A percentile compares a stretch with the other conserved stretches of the same genome.
These are phyloP conservation scores for Cavia porcellus DNA, from an alignment of 2,113 vertebrate species.

Conservation along the genomic window DNA sequence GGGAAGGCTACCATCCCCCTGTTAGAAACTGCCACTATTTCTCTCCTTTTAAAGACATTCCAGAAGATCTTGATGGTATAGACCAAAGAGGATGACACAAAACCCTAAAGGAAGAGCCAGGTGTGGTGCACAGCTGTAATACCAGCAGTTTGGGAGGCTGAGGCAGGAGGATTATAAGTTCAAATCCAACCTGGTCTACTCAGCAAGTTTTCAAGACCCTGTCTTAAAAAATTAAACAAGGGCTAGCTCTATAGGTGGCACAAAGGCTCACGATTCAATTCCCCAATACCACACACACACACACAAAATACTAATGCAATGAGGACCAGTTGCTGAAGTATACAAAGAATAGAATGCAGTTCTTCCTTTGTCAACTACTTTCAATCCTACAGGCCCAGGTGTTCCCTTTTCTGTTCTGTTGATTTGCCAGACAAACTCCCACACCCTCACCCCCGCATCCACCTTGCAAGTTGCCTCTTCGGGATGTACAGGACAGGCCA, in stretches of 20 bases:
- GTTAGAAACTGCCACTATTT: background rate
- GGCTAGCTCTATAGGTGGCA: background rate
- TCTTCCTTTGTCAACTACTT: conserved; percentile 23
- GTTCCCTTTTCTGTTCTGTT: background rate
- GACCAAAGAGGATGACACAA: conserved; percentile 11
- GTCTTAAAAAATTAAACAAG: background rate
- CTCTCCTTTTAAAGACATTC: background rate
- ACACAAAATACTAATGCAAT: background rate
- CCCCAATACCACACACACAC: background rate
- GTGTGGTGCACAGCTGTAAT: background rate
- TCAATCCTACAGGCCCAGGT: background rate
- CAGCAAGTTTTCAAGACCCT: background rate
- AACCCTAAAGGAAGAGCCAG: background rate
- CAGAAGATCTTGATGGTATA: conserved; percentile 28
- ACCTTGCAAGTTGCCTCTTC: background rate
- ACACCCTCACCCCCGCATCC: background rate
- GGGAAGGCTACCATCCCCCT: background rate
- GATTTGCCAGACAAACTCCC: background rate
- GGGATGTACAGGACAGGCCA: background rate
- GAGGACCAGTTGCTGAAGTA: background rate
- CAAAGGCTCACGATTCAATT: background rate
- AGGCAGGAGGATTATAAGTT: background rate
- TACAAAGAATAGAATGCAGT: background rate
- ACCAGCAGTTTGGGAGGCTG: background rate
- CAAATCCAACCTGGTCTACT: background rate